A percentile compares a stretch with the other conserved stretches of the same genome.
Evolutionary conservation across 2,888 invertebrate genomes (phyloP).

Genomic region (Synanthedon vespiformis): DNA sequence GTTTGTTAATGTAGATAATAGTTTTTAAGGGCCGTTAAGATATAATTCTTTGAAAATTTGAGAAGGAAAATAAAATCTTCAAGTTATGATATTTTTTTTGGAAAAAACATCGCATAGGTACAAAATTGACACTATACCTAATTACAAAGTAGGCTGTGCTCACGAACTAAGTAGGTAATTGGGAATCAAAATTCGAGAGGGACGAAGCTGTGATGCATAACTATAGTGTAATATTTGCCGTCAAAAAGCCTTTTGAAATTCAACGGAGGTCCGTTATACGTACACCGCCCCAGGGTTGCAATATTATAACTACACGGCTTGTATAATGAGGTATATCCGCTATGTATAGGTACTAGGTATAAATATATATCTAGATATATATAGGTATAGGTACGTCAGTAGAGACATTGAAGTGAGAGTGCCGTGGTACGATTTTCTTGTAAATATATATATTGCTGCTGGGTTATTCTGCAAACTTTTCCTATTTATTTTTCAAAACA

Average conservation of each 20-base stretch:
- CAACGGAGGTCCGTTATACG: background rate
- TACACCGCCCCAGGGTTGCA: background rate
- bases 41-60: no score
- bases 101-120: no score
- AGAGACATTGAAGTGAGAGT: conserved; percentile 31
- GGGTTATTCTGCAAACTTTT: conserved; percentile 25
- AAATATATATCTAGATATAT: conserved; percentile 4
- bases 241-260: conserved; percentile 6
- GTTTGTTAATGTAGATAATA: no score
- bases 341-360: background rate
- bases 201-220: no score
- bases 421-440: conserved; percentile 21
- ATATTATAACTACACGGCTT: no score
- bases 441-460: conserved; percentile 34
- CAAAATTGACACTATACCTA: no score
- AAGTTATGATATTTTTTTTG: no score
- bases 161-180: no score
- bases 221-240: background rate
- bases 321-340: conserved; percentile 1
- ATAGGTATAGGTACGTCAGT: conserved; percentile 10
- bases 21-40: no score
- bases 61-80: no score
- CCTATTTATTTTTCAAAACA: background rate
- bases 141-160: no score
- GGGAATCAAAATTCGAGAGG: no score